Evolutionary conservation across 2,797 vertebrate genomes (phyloP), one percentile per base, ranked within the genome.

Genomic region (Taenioides sp.): DNA sequence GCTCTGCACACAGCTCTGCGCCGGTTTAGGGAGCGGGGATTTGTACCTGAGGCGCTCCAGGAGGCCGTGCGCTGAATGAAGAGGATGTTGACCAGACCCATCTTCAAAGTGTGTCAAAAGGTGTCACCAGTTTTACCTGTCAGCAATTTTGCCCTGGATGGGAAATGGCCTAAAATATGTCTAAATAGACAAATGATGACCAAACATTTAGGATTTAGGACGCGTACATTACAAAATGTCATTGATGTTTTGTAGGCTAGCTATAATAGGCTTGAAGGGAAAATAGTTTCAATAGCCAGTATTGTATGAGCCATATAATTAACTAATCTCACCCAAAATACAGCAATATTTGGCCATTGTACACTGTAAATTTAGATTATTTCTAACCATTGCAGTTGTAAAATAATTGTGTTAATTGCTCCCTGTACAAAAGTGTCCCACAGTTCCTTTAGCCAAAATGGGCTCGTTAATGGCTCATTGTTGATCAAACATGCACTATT

Each of bases 51-150:
- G 67, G 80, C 87, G 34, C 89, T 69, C 54, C 87, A 70, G 89
- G 89, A 80, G 85, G 84, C 74, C 28, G 49, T 7, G 71, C 2
- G 55, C 72, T 47, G 72, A 22, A 52, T 74, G 65, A 64, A 73
- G 81, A 87, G 90, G 88, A 92, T 87, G 80, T 81, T 65, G 57
- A 31, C 40, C 79, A 92, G 91, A 92, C 87, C 64, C 17, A 34
- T n/a, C 28, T 23, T 47, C 52, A 66, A 66, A 66, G 43, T 52
- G 73, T 67, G 61, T 67, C 64, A 72, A 67, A 40, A 73, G 58
- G 69, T 49, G 63, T 52, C 63, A 64, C 5, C 63, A 55, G 23
- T 62, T 58, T 67, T 65, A 69, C 67, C 67, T 76, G 83, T 27
- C 52, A 28, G 11, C 47, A 28, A 11, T 20, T 28, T 12, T 63